Base-by-base conservation (phyloP, 2,888 invertebrate species). In the Gryllus longicercus region DNA sequence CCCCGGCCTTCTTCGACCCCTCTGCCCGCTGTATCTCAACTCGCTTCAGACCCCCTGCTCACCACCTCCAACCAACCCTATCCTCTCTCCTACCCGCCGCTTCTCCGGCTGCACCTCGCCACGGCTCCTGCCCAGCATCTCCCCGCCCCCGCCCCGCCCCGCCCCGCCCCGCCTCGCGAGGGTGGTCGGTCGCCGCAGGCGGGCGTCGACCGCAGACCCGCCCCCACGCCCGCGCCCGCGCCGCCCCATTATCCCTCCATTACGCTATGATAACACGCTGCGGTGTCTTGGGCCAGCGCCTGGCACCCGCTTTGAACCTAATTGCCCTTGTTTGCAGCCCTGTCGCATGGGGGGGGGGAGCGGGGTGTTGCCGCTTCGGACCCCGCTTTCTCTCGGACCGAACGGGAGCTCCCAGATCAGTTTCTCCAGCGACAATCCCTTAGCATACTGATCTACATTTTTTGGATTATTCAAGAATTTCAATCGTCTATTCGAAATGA, bases 191-290 rank as follows among this genome's bases (percentile, higher is more conserved):
- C 16, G 14, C 63, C 11, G 1, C 4, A 4, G 63, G 63, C n/a
- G 63, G 5, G n/a, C 63, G 63, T 18, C 16, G 63, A 63, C 63
- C 16, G 16, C 63, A 63, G 16, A 4, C 63, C 63, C 8, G 63
- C 14, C 63, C 63, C n/a, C 63, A 1, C 63, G 8, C n/a, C 8
- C 63, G 14, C 16, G 63, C 63, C n/a, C 2, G 63, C 2, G 63
- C 63, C 63, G 63, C 63, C 63, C 63, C 63, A 63, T 63, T 63
- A 63, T 63, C 63, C 63, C 63, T 63, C 63, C 63, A 63, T 63
- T 63, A 63, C 63, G 63, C 63, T 63, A n/a, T 63, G 63, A 63
- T 63, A 63, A 63, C 63, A 63, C 63, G 63, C 63, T 63, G 63
- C n/a, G 63, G 63, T 63, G 63, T 63, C 63, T 63, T 18, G n/a